Base-by-base conservation (phyloP, 35 echinoderm and acorn worm genomes). In the Diadema setosum region DNA sequence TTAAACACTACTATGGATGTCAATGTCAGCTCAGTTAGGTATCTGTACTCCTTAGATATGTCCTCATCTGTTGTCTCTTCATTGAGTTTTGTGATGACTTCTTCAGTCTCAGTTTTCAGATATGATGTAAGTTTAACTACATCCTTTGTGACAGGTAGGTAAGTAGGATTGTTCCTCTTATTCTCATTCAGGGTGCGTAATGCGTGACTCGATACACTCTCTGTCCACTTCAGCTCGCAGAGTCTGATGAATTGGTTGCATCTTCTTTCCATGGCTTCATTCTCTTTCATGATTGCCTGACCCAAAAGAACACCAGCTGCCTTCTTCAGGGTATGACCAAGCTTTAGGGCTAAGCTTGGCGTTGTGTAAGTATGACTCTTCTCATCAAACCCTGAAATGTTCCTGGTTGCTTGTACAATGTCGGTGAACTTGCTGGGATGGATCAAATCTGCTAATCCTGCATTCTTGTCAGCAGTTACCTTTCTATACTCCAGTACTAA, bases 271-370 rank as follows among this genome's bases (percentile, higher is more conserved):
- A 91, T 25, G 16, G 31, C 84, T 45, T 67, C 69, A 58, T 91
- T 73, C 17, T 58, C 69, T 45, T 87, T 18, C 18, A 59, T 55
- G 42, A 95, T 42, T 35, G 93, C 88, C 17, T 91, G 25, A 44
- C 83, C 80, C 59, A 69, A n/a, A 2, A 87, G 84, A 42, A 95
- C 60, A 41, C 39, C 82, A 29, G 93, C 88, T 18, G 73, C 82
- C 64, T 91, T 95, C 63, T 83, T 90, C 59, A 95, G 45, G 30
- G 69, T 83, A 65, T 95, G 93, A 36, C 93, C 93, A 20, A 95
- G 30, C 45, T 95, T 95, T 42, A 91, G 45, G 12, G 93, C 88
- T 44, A 95, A 82, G 39, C 74, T 83, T 37, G 93, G 93, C 11
- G 78, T 95, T 81, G 30, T 37, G 57, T 87, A 95, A 36, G 81